Evolutionary conservation across 2,888 invertebrate genomes (phyloP).

Genomic region (Eristalis pertinax): DNA sequence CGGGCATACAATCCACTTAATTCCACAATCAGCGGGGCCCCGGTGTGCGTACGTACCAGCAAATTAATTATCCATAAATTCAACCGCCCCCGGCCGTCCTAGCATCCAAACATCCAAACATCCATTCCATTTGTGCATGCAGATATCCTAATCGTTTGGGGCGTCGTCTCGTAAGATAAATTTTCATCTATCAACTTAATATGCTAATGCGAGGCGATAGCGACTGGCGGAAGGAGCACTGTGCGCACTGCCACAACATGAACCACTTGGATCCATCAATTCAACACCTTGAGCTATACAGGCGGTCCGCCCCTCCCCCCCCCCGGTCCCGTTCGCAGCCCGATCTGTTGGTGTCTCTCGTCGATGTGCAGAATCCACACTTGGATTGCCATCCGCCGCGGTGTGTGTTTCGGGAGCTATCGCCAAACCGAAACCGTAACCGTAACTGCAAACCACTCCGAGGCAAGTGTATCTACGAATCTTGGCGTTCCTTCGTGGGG

Average conservation of each 20-base stretch:
- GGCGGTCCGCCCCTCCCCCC: constrained; percentile 7
- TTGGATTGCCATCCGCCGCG: neutral
- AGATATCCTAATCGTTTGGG: constrained; percentile 71
- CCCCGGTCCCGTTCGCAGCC: neutral
- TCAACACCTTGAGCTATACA: constrained; percentile 72
- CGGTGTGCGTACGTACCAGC: constrained; percentile 8
- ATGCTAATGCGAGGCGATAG: constrained; percentile 68
- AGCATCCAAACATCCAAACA: constrained; percentile 37
- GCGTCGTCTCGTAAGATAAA: constrained; percentile 68
- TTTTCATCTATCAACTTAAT: constrained; percentile 71
- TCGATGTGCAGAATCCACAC: constrained; percentile 4
- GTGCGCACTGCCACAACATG: constrained; percentile 35
- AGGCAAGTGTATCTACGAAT: neutral
- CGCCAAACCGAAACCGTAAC: constrained; percentile 33
- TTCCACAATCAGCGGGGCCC: neutral
- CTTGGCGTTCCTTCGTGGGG: neutral
- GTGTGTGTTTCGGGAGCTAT: constrained; percentile 45
- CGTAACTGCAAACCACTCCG: neutral
- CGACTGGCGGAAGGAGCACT: constrained; percentile 32
- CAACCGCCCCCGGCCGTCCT: constrained; percentile 43
- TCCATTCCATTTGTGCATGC: constrained; percentile 65
- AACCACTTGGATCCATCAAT: constrained; percentile 72
- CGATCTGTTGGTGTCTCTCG: neutral
- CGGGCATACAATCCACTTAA: neutral
- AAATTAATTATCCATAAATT: constrained; percentile 71